Evolutionary conservation across 1,140 invertebrate species (phyloP).

Genomic region (Drosophila melanica): DNA sequence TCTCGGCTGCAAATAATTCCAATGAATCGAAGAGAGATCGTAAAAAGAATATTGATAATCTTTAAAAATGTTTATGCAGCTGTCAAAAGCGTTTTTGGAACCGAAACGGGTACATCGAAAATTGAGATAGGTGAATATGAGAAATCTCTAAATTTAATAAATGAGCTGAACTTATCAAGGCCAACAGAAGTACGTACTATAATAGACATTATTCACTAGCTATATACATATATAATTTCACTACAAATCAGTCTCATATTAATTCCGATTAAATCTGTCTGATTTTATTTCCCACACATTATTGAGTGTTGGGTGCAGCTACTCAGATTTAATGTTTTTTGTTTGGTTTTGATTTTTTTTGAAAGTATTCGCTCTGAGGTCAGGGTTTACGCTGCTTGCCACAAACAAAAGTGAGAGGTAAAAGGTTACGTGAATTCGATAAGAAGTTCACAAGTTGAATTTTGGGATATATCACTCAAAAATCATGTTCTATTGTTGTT

Average conservation of each 20-base stretch:
- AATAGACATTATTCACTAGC: too few relatives aligned
- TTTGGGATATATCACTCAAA: conserved; percentile 37
- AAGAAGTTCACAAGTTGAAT: conserved; percentile 22
- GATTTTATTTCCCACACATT: neutral
- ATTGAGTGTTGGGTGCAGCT: conserved; percentile 3
- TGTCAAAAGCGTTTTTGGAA: conserved; percentile 28
- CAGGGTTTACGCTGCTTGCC: conserved; percentile 11
- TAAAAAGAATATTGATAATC: conserved; percentile 34
- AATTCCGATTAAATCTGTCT: neutral
- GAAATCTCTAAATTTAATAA: too few relatives aligned
- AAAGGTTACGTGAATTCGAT: conserved; percentile 33
- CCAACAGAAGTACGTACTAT: too few relatives aligned
- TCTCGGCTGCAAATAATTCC: conserved; percentile 22
- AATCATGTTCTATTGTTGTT: conserved; percentile 12
- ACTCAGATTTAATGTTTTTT: neutral
- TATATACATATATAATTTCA: too few relatives aligned
- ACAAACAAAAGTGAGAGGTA: conserved; percentile 15
- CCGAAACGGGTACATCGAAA: neutral
- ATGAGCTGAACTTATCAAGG: too few relatives aligned
- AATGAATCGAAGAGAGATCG: conserved; percentile 30
- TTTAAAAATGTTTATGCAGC: conserved; percentile 49
- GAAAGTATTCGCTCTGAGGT: conserved; percentile 9
- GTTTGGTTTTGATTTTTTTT: too few relatives aligned
- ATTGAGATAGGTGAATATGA: conserved; percentile 8
- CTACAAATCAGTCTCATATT: too few relatives aligned